Evolutionary conservation across 1,140 invertebrate species (phyloP), one percentile per base, ranked within the genome.

Genomic region (Panulirus ornatus): DNA sequence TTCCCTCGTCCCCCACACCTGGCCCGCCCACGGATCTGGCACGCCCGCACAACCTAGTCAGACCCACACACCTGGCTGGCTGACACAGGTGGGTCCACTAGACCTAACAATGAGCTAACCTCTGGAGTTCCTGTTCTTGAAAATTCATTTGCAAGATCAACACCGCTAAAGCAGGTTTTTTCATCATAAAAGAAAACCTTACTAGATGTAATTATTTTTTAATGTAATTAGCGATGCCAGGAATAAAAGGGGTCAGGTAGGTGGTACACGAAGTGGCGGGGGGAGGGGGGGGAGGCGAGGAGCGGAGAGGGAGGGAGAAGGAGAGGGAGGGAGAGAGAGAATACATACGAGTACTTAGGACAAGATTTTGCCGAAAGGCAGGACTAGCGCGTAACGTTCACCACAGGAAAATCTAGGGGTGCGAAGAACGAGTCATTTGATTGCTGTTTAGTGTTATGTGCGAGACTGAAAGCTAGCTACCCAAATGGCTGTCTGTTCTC

Each of bases 121-220:
- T 30, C 8, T 8, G n/a, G 16, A 30, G 16, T 8, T 8, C 16
- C 1, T 66, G 58, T 66, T 66, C 58, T 66, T 66, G n/a, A 66
- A 30, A 27, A 66, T 66, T 66, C 58, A 66, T 66, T 66, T 30
- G n/a, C 3, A 66, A 66, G 27, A 66, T 30, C 58, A 66, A 66
- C 58, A 66, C 30, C 11, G 27, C 27, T 30, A 6, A 66, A 27
- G n/a, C n/a, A 66, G 30, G 6, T 30, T 30, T 30, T 30, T 66
- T 30, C 27, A 66, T 34, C 11, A 66, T 66, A 66, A 16, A 66
- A 11, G n/a, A 47, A 30, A 34, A 30, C 22, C 8, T 22, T 66
- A 22, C n/a, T 30, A 27, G 27, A 66, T 66, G 27, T 30, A 66
- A 66, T 66, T 66, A 66, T 66, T 66, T 66, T 66, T 66, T 66